Evolutionary conservation across 2,888 invertebrate genomes (phyloP).

Genomic region (Linhomoeus sp.): DNA sequence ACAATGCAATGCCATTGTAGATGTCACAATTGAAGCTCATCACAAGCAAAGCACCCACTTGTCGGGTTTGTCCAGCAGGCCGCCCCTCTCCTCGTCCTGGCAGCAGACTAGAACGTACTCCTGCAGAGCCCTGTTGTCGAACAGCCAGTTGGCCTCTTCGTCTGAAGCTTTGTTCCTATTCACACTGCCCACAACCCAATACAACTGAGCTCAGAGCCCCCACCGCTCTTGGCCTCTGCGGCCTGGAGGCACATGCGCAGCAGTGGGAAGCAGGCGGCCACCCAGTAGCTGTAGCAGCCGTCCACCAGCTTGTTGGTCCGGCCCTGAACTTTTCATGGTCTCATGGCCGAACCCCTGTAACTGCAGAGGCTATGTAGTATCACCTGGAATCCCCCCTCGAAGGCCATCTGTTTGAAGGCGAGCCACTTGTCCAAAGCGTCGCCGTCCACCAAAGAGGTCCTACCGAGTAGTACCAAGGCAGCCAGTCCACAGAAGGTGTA

Average conservation of each 20-base stretch:
- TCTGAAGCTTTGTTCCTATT: background rate
- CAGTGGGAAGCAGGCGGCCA: slow-evolving; percentile 73
- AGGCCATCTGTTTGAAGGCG: slow-evolving; percentile 67
- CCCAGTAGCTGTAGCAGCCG: slow-evolving; percentile 98
- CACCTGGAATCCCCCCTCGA: slow-evolving; percentile 70
- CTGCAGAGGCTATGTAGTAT: no score
- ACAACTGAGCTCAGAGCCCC: no score
- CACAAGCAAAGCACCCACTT: slow-evolving; percentile 43
- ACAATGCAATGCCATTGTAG: background rate
- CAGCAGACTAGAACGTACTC: slow-evolving; percentile 84
- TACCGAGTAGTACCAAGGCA: slow-evolving; percentile 55
- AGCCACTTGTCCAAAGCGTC: slow-evolving; percentile 48
- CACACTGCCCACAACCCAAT: no score
- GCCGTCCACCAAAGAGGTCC: slow-evolving; percentile 4
- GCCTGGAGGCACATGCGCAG: slow-evolving; percentile 38
- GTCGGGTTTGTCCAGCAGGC: slow-evolving; percentile 84
- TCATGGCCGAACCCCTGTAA: background rate
- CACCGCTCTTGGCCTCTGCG: no score
- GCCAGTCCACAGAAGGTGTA: slow-evolving; percentile 94
- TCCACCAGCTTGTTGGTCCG: slow-evolving; percentile 95
- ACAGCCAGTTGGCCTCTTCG: slow-evolving; percentile 8
- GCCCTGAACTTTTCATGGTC: slow-evolving; percentile 39
- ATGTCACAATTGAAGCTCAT: no score
- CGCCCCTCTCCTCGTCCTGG: slow-evolving; percentile 56
- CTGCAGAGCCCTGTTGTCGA: slow-evolving; percentile 45